Conservation (phyloP, 1,140 invertebrate species). For the Acyrthosiphon pisum region DNA sequence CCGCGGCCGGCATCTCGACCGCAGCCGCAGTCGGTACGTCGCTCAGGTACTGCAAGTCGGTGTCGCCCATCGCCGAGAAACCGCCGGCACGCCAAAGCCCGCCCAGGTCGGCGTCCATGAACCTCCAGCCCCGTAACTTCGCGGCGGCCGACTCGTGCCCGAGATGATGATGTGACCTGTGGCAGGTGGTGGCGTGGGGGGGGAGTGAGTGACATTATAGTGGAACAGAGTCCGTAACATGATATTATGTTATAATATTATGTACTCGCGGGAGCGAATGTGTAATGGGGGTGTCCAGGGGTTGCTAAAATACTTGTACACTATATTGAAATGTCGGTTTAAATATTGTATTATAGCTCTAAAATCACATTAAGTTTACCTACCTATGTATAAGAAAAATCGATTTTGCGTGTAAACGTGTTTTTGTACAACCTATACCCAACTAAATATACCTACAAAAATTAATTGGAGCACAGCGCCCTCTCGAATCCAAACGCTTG, state of each 20-base stretch:
- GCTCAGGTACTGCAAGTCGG: conserved; percentile 46
- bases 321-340: not conserved
- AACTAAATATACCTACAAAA: no score
- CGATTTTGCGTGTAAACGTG: no score
- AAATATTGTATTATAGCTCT: not conserved
- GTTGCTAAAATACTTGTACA: not conserved
- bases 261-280: no score
- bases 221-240: not conserved
- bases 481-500: no score
- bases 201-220: not conserved
- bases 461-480: no score
- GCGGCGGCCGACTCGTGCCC: not conserved
- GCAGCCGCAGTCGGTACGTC: not conserved
- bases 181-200: not conserved
- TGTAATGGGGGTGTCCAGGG: no score
- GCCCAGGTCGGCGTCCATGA: conserved; percentile 49
- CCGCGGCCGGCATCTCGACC: no score
- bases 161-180: not conserved
- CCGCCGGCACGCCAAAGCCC: conserved; percentile 1
- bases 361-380: no score
- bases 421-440: no score
- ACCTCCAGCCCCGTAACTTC: not conserved
- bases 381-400: no score
- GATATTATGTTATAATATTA: no score
- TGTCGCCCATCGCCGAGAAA: conserved; percentile 44